These are phyloP conservation scores for Parnassius orleans DNA, from an alignment of 2,888 invertebrate species.

Conservation along the genomic window DNA sequence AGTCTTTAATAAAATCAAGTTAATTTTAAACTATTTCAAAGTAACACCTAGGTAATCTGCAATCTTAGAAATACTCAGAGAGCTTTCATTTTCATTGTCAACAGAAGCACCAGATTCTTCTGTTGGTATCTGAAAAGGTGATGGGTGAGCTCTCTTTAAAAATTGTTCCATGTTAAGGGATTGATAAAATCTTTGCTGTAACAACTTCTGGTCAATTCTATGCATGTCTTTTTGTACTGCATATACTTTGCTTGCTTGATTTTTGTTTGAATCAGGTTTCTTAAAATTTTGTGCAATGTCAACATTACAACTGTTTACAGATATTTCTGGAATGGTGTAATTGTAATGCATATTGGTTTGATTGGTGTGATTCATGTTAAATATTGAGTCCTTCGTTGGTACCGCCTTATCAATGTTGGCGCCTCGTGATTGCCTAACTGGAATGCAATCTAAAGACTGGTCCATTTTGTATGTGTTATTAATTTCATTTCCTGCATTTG, in stretches of 20 bases:
- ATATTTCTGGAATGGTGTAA: slow-evolving; percentile 24
- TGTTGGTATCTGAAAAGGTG: slow-evolving; percentile 43
- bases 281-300: slow-evolving; percentile 1
- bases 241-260: slow-evolving; percentile 4
- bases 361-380: slow-evolving; percentile 22
- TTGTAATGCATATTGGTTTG: slow-evolving; percentile 33
- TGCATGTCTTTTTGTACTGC: slow-evolving; percentile 10
- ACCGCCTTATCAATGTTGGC: slow-evolving; percentile 35
- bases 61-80: slow-evolving; percentile 68
- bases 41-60: slow-evolving; percentile 64
- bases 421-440: slow-evolving; percentile 60
- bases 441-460: slow-evolving; percentile 59
- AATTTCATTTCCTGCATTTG: slow-evolving; percentile 33
- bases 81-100: slow-evolving; percentile 46
- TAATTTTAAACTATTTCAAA: not conserved
- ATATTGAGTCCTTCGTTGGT: slow-evolving; percentile 33
- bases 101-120: slow-evolving; percentile 59
- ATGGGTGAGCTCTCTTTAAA: slow-evolving; percentile 49
- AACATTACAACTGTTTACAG: slow-evolving; percentile 12
- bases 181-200: slow-evolving; percentile 17
- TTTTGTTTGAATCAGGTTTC: slow-evolving; percentile 1
- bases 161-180: slow-evolving; percentile 44
- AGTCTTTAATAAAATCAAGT: too few relatives aligned
- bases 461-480: slow-evolving; percentile 49
- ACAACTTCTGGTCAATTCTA: slow-evolving; percentile 18